Evolutionary conservation across 2,888 invertebrate species (phyloP), one percentile per base, ranked within the genome.

Genomic region (Epistrophe grossulariae): DNA sequence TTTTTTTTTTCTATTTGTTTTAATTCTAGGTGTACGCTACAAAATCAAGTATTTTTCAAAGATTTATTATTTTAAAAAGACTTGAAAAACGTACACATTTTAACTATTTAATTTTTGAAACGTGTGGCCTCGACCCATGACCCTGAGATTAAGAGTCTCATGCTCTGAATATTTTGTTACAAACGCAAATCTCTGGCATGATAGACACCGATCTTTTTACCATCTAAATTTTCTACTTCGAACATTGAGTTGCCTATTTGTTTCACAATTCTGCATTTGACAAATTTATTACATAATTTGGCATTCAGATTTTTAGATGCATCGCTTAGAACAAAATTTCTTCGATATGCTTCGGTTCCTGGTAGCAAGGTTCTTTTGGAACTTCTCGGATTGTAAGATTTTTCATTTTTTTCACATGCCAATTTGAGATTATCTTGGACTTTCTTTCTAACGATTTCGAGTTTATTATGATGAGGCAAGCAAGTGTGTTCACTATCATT

Each of bases 311-410:
- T 24, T 24, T 70, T 70, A 4, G 52, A 52, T 9, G 52, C 50
- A 38, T 70, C 38, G 5, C 68, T 70, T 3, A 52, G 8, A 5
- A 70, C 15, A n/a, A 52, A 70, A 19, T 70, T 52, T 13, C 68
- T 4, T 8, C 38, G 10, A 52, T 24, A 52, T 1, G 0, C 2
- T 52, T 19, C 50, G 11, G 10, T 13, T 19, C 50, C 50, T 11
- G 50, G 50, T 50, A 45, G 6, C 5, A 50, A 19, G 0, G 17
- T 4, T 50, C 19, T 38, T n/a, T 31, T 17, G 0, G 19, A 17
- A 11, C 52, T 38, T 4, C 68, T 28, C 2, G 52, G 38, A 9
- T 68, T 68, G 15, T 70, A 70, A 1, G 68, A 35, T 5, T 70
- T 52, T 24, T 38, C 38, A 0, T 38, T 17, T 15, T 19, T 70